These are phyloP conservation scores for Dione juno DNA, from an alignment of 2,888 invertebrate species.

Conservation along the genomic window DNA sequence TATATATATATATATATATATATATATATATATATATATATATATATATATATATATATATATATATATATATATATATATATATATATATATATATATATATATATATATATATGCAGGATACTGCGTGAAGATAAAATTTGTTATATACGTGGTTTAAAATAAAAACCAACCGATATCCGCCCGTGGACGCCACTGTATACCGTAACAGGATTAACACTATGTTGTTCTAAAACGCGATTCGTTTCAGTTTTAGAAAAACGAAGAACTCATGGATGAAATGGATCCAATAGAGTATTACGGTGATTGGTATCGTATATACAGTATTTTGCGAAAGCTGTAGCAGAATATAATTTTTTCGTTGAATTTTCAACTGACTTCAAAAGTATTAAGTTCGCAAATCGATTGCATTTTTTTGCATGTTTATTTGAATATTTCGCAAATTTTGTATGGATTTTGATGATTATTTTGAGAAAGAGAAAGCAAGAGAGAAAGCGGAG, in stretches of 20 bases:
- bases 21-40: too few relatives aligned
- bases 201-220: slow-evolving; percentile 31
- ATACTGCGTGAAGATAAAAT: not conserved
- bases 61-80: too few relatives aligned
- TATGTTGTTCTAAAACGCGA: slow-evolving; percentile 17
- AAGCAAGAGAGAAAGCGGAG: too few relatives aligned
- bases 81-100: too few relatives aligned
- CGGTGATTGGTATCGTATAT: slow-evolving; percentile 3
- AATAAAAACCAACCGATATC: slow-evolving; percentile 25
- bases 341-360: not conserved
- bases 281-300: slow-evolving; percentile 12
- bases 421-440: too few relatives aligned
- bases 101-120: not conserved
- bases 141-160: not conserved
- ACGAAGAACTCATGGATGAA: slow-evolving; percentile 7
- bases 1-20: too few relatives aligned
- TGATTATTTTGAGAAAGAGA: too few relatives aligned
- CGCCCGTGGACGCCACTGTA: slow-evolving; percentile 24
- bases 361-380: too few relatives aligned
- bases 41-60: too few relatives aligned
- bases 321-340: not conserved
- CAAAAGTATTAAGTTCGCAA: too few relatives aligned
- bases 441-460: too few relatives aligned
- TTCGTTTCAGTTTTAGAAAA: slow-evolving; percentile 21
- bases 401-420: too few relatives aligned